These are phyloP conservation scores for Phrynosoma blainvillii DNA, from an alignment of 2,113 vertebrate genomes.

Conservation along the genomic window DNA sequence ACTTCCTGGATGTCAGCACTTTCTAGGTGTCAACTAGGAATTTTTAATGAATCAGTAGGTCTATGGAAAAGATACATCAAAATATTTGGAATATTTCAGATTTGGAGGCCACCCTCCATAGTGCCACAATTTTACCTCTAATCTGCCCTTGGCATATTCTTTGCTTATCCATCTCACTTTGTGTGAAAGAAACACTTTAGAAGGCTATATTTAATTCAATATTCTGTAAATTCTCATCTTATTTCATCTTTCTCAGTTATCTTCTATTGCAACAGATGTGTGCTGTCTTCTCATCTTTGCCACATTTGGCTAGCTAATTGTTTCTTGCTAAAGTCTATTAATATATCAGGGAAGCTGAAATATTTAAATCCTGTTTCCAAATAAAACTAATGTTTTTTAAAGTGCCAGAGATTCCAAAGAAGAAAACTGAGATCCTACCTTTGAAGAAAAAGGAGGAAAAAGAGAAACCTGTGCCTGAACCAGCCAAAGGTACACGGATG, in stretches of 20 bases:
- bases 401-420: slow-evolving; percentile 76
- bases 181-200: not conserved
- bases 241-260: not conserved
- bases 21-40: not conserved
- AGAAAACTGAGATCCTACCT: slow-evolving; percentile 73
- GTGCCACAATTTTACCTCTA: not conserved
- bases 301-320: slow-evolving; percentile 15
- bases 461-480: slow-evolving; percentile 70
- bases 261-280: slow-evolving; percentile 8
- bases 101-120: slow-evolving; percentile 4
- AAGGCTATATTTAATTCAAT: slow-evolving; percentile 13
- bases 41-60: not conserved
- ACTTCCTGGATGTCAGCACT: slow-evolving; percentile 21
- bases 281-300: slow-evolving; percentile 16
- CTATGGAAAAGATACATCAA: not conserved
- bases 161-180: not conserved
- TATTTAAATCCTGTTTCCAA: slow-evolving; percentile 33
- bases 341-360: not conserved
- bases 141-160: not conserved
- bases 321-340: not conserved
- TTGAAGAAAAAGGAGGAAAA: slow-evolving; percentile 72
- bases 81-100: not conserved
- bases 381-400: slow-evolving; percentile 61
- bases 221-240: slow-evolving; percentile 1
- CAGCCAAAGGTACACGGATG: slow-evolving; percentile 73